Percentiles rank a stretch among this genome's conserved stretches.
Conservation (phyloP, 2,888 invertebrate genomes). For the Sesia bembeciformis region DNA sequence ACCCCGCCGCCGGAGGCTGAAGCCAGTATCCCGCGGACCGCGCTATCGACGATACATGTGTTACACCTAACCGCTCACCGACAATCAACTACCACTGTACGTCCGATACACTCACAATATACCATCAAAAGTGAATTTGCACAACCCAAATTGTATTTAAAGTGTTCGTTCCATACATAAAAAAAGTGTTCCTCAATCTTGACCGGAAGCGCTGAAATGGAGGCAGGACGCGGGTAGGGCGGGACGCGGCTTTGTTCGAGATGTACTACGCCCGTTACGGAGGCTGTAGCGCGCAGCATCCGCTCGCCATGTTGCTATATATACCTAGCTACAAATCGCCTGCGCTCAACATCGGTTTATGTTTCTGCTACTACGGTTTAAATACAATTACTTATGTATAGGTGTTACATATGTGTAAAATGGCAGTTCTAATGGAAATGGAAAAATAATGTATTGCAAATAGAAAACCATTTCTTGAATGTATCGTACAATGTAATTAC, state of each 20-base stretch:
- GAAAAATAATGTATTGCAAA: too few relatives aligned
- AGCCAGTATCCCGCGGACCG: slow-evolving; percentile 67
- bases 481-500: too few relatives aligned
- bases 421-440: too few relatives aligned
- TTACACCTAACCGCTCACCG: slow-evolving; percentile 20
- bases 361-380: too few relatives aligned
- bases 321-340: neutral
- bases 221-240: slow-evolving; percentile 46
- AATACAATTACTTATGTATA: too few relatives aligned
- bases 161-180: slow-evolving; percentile 51
- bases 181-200: slow-evolving; percentile 22
- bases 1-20: slow-evolving; percentile 42
- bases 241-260: slow-evolving; percentile 54
- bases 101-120: slow-evolving; percentile 11
- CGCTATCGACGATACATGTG: slow-evolving; percentile 45
- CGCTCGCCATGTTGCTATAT: slow-evolving; percentile 43
- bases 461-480: too few relatives aligned
- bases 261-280: slow-evolving; percentile 57
- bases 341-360: neutral
- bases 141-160: slow-evolving; percentile 17
- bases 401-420: too few relatives aligned
- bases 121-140: slow-evolving; percentile 31
- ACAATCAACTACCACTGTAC: slow-evolving; percentile 27
- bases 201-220: slow-evolving; percentile 29
- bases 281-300: slow-evolving; percentile 68